These are phyloP conservation scores for Drosophila falleni DNA, from an alignment of 2,888 invertebrate species.

Conservation along the genomic window DNA sequence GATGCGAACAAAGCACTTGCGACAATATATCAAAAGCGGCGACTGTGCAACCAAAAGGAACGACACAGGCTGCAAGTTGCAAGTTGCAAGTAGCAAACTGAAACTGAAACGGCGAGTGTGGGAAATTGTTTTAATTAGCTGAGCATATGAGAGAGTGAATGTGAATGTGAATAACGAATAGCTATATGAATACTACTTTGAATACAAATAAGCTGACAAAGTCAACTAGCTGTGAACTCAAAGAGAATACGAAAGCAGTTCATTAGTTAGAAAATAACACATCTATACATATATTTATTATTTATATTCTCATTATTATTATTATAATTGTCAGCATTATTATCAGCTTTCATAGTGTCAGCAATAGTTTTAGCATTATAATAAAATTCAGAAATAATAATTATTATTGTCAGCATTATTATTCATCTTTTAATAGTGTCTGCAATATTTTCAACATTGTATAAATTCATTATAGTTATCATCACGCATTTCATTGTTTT, in stretches of 20 bases:
- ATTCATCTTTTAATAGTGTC: no score
- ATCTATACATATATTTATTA: not conserved
- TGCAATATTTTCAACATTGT: no score
- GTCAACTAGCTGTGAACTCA: constrained; percentile 14
- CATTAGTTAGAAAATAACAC: no score
- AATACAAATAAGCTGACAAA: constrained; percentile 1
- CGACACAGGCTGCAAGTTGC: not conserved
- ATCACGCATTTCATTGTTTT: no score
- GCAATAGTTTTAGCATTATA: no score
- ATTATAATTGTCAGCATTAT: not conserved
- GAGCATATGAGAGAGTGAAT: constrained; percentile 23
- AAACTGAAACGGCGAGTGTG: constrained; percentile 46
- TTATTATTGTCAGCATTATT: no score
- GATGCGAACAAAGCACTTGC: constrained; percentile 58
- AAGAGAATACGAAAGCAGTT: not conserved
- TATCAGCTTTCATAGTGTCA: no score
- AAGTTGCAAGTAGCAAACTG: not conserved
- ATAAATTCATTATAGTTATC: no score
- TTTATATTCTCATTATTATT: not conserved
- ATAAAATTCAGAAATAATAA: no score
- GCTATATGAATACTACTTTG: constrained; percentile 6
- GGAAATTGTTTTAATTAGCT: constrained; percentile 67
- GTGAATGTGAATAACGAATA: constrained; percentile 1
- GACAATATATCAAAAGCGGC: constrained; percentile 61
- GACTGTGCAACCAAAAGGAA: constrained; percentile 7